Evolutionary conservation across 2,888 invertebrate species (phyloP).

Genomic region (Acanthosoma haemorrhoidale): DNA sequence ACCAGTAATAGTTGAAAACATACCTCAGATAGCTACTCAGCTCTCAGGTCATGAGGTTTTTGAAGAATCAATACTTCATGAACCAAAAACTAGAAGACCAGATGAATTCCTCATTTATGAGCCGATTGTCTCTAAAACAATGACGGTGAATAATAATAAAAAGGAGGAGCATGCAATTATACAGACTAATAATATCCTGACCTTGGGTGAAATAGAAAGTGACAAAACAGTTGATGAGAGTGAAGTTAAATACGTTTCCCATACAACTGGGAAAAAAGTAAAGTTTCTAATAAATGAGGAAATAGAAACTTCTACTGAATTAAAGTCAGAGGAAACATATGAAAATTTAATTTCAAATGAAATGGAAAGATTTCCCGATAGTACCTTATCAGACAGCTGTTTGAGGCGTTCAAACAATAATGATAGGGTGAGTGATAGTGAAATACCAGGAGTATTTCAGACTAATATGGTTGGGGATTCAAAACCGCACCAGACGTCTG

Average conservation of each 20-base stretch:
- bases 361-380: neutral
- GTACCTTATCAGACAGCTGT: neutral
- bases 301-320: neutral
- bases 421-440: neutral
- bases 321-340: neutral
- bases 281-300: neutral
- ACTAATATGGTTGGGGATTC: no score
- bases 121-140: neutral
- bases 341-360: neutral
- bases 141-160: neutral
- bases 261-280: neutral
- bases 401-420: neutral
- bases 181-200: neutral
- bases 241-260: neutral
- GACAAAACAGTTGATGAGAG: neutral
- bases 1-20: conserved; percentile 34
- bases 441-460: neutral
- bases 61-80: conserved; percentile 34
- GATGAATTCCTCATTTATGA: conserved; percentile 36
- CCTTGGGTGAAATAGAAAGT: neutral
- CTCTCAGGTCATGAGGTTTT: conserved; percentile 34
- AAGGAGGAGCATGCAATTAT: neutral
- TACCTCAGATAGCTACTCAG: conserved; percentile 33
- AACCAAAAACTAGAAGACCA: conserved; percentile 31
- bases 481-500: neutral